Evolutionary conservation across 2,113 vertebrate genomes (phyloP), one percentile per base, ranked within the genome.

Genomic region (Cyprinodon brontotheroides): DNA sequence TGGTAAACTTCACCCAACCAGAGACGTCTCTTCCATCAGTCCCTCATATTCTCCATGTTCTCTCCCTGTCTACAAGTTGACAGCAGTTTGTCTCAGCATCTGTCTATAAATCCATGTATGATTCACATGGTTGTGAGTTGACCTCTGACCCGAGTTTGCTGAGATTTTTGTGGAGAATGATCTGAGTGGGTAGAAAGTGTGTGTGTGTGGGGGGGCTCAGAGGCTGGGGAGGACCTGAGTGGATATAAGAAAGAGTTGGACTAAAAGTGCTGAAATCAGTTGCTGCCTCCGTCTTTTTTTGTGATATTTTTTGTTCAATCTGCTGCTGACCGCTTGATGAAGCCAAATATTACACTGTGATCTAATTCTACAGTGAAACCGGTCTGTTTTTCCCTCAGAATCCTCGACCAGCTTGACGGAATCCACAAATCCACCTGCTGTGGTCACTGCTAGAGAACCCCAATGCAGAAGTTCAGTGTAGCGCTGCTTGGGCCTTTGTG

Each of bases 381-480:
- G 39, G 22, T 80, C 4, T 68, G 40, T 41, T 2, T 41, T 41
- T 41, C 40, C 15, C 29, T 37, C 78, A 99, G 97, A 79, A 96
- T 98, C 92, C 98, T 99, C 74, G 95, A 98, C 84, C 90, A 84
- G 67, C 94, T 98, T 80, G 97, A 98, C 88, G 98, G 96, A n/a
- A n/a, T n/a, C n/a, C n/a, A n/a, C n/a, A n/a, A 67, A 95, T 98
- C 82, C 95, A 96, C 65, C 93, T 98, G 89, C 80, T 99, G 80
- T 99, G 98, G 98, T 98, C 96, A 6, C 91, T 99, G 77, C 85
- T 99, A 86, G 98, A 97, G 92, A 98, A 95, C 78, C 95, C 95
- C 41, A 93, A 95, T 86, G 92, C 96, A 73, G 95, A 95, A 6
- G 96, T 98, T 81, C 97, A 99, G 86, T 94, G 97, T 85, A 96